phyloP scores from a whole-genome alignment of 2,797 vertebrate genomes.

The Austrolebias charrua region DNA sequence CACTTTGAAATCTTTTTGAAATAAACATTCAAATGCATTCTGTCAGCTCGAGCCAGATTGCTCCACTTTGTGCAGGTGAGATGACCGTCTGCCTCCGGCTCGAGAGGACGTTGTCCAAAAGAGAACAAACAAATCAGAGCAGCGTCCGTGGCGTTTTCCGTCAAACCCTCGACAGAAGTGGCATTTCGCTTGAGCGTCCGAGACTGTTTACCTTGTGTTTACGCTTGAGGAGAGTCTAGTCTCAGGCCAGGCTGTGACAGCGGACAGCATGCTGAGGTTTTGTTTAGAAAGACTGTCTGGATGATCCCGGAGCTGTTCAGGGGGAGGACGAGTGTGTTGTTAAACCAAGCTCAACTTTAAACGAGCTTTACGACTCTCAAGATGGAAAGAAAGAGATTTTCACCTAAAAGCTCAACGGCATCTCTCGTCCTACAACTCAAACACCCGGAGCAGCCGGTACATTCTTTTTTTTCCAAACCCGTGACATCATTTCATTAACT shows the following conservation, averaged over 20 bases:
- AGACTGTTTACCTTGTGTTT: conserved; percentile 42
- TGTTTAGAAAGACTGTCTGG: conserved; percentile 48
- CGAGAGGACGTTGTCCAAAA: conserved; percentile 29
- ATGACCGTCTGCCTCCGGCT: conserved; percentile 7
- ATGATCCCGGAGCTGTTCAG: conserved; percentile 24
- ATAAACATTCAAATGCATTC: conserved; percentile 1
- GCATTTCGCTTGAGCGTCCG: conserved; percentile 32
- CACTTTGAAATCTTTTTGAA: conserved; percentile 1
- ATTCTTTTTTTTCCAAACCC: too few species aligned
- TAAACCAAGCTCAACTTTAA: conserved; percentile 1
- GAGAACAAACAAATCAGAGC: conserved; percentile 42
- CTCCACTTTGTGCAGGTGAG: conserved; percentile 18
- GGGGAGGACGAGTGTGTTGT: conserved; percentile 25
- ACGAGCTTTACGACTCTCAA: not conserved
- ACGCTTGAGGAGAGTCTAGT: conserved; percentile 43
- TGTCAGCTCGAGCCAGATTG: too few species aligned
- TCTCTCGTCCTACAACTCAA: not conserved
- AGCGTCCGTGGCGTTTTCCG: conserved; percentile 48
- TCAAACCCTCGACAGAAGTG: conserved; percentile 53
- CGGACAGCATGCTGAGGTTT: conserved; percentile 20
- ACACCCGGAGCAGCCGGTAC: not conserved
- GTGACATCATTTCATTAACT: too few species aligned
- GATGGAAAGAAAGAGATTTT: not conserved
- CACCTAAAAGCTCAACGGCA: not conserved
- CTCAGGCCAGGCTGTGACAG: conserved; percentile 38